A percentile compares a stretch with the other conserved stretches of the same genome.
phyloP scores from a whole-genome alignment of 2,797 vertebrate genomes.

The Neosilurus mollespiculum region DNA sequence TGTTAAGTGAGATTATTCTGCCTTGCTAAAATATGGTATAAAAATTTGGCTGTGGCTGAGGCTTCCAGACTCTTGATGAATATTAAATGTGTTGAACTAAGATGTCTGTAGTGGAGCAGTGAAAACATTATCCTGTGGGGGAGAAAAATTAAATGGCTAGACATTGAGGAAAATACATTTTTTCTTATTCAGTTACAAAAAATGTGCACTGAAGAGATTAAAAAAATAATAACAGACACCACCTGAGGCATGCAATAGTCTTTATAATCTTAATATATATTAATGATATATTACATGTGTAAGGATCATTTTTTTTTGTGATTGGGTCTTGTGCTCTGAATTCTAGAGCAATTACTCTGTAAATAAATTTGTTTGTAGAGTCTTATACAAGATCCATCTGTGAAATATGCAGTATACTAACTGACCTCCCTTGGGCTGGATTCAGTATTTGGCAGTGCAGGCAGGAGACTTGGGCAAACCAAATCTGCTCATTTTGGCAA shows the following conservation, averaged over 20 bases:
- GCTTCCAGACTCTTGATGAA: conserved; percentile 74
- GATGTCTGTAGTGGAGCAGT: conserved; percentile 62
- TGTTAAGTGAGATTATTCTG: conserved; percentile 76
- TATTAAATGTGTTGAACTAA: conserved; percentile 70
- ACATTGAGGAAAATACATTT: conserved; percentile 47
- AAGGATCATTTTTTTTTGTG: neutral
- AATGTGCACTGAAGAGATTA: neutral
- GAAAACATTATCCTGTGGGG: conserved; percentile 53
- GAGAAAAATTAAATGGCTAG: conserved; percentile 62
- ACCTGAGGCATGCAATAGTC: neutral
- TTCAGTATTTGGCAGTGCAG: conserved; percentile 54
- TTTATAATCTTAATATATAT: neutral
- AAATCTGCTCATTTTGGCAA: conserved; percentile 49
- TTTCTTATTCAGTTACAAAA: neutral
- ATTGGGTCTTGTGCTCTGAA: neutral
- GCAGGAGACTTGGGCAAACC: conserved; percentile 28
- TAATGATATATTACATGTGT: neutral
- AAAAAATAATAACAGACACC: neutral
- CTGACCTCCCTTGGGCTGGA: conserved; percentile 24
- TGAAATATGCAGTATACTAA: conserved; percentile 7
- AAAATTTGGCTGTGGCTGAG: conserved; percentile 63
- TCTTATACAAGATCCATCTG: neutral
- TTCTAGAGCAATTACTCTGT: conserved; percentile 11
- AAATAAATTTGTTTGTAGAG: conserved; percentile 6
- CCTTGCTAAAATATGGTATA: conserved; percentile 71